Evolutionary conservation across 2,113 vertebrate species (phyloP), one percentile per base, ranked within the genome.

Genomic region (Hemicordylus capensis): DNA sequence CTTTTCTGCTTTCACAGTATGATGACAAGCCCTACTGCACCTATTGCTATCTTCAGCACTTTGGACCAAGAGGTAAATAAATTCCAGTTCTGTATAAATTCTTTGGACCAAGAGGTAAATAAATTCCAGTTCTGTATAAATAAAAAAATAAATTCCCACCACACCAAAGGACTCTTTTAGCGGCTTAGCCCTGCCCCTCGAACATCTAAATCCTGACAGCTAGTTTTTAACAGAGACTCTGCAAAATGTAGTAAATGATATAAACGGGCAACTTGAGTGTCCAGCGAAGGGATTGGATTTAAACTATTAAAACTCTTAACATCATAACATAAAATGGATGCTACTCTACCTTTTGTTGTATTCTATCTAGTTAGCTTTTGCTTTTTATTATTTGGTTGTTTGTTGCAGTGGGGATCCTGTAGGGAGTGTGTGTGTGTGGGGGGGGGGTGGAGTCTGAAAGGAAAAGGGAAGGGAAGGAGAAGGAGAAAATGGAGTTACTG

Each of bases 41-140:
- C 83, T 81, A 96, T 84, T 97, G 97, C 90, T 98, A 97, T 85
- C 90, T 97, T 91, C 96, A 90, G 92, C 91, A 88, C 80, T 98
- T 97, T 95, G 96, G 97, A 81, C 96, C 96, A 61, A 96, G 95
- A 96, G 96, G 97, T 97, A 93, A 93, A 80, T 97, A 93, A 93
- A 80, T 44, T 37, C 37, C 37, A 31, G 37, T 6, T 37, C 48
- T 44, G 11, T 20, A 48, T 26, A 20, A n/a, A n/a, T n/a, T n/a
- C 80, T 98, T 97, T 95, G 96, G 97, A 81, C 96, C 96, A 61
- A 96, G 95, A 96, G 96, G 97, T 97, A 93, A n/a, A n/a, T n/a
- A n/a, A 93, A 80, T 44, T 37, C n/a, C 44, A 83, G 10, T 15
- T 74, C 48, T 44, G 11, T 20, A 48, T 26, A 20, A n/a, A n/a